Base-by-base conservation (phyloP, 2,113 vertebrate genomes). In the Rhabdomys dilectus region DNA sequence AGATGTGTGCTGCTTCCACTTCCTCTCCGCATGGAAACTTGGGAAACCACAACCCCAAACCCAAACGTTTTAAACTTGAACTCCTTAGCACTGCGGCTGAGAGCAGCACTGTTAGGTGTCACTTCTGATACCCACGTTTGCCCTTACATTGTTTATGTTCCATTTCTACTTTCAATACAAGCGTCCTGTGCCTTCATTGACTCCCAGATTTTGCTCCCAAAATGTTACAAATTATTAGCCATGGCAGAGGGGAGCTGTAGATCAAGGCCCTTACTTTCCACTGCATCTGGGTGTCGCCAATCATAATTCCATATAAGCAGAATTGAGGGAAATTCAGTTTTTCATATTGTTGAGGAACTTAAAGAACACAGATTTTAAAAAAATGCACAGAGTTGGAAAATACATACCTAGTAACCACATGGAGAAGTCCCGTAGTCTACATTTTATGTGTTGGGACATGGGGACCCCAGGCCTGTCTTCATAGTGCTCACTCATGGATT, bases 261-360 rank as follows among this genome's bases (percentile, higher is more conserved):
- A 36, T 76, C 51, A 89, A 3, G 51, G 21, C 68, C 42, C 77
- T 51, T 36, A 42, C 1, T n/a, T 94, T 72, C 29, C 34, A 73
- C 21, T 84, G 9, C 48, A 62, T 24, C 5, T 11, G 26, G 36
- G 0, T n/a, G 29, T 36, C 11, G 34, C 29, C 39, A 77, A 89
- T 7, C 11, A n/a, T n/a, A 56, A 68, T 78, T 39, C 2, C 72
- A 11, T 53, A 7, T 29, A 7, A 36, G 17, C 64, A 66, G n/a
- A 66, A 68, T 92, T 89, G 29, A 92, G 89, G 92, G 85, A 89
- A 78, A 51, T 42, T 29, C 2, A 45, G n/a, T n/a, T n/a, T 94
- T 84, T 78, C 45, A 39, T 73, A 62, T 64, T 94, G 53, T n/a
- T 85, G 16, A n/a, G 75, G 48, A 76, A 78, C 24, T 42, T 51